These are phyloP conservation scores for Ectemnius cavifrons DNA, from an alignment of 2,888 invertebrate species.

Conservation along the genomic window DNA sequence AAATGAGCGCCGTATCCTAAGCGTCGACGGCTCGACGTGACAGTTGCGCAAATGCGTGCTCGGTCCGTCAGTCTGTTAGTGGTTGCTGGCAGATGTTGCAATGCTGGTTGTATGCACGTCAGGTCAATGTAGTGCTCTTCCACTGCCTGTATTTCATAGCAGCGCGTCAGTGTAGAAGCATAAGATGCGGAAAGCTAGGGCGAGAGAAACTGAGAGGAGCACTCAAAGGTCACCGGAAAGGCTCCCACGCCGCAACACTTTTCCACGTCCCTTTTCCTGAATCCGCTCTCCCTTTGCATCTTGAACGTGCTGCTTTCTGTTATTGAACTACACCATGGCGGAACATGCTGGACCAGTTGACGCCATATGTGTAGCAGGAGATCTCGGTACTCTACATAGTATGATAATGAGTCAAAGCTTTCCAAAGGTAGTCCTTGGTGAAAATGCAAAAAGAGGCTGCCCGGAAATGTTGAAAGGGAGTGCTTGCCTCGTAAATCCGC, in stretches of 20 bases:
- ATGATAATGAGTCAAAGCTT: no score
- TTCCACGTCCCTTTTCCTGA: slow-evolving; percentile 10
- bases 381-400: no score
- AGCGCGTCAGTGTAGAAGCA: slow-evolving; percentile 26
- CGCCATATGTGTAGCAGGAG: no score
- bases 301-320: slow-evolving; percentile 26
- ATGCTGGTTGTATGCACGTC: slow-evolving; percentile 55
- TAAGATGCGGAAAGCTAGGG: neutral
- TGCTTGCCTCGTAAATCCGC: no score
- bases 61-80: slow-evolving; percentile 64
- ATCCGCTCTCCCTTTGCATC: slow-evolving; percentile 9
- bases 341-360: no score
- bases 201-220: neutral
- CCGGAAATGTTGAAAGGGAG: no score
- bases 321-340: slow-evolving; percentile 1
- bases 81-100: slow-evolving; percentile 70
- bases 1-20: slow-evolving; percentile 42
- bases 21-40: slow-evolving; percentile 49
- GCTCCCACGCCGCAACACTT: slow-evolving; percentile 14
- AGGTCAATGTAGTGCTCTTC: slow-evolving; percentile 48
- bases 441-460: no score
- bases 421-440: no score
- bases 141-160: slow-evolving; percentile 58
- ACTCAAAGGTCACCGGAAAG: slow-evolving; percentile 27
- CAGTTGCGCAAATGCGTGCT: slow-evolving; percentile 71